Conservation (phyloP, 2,113 vertebrate species). For the Anolis carolinensis region DNA sequence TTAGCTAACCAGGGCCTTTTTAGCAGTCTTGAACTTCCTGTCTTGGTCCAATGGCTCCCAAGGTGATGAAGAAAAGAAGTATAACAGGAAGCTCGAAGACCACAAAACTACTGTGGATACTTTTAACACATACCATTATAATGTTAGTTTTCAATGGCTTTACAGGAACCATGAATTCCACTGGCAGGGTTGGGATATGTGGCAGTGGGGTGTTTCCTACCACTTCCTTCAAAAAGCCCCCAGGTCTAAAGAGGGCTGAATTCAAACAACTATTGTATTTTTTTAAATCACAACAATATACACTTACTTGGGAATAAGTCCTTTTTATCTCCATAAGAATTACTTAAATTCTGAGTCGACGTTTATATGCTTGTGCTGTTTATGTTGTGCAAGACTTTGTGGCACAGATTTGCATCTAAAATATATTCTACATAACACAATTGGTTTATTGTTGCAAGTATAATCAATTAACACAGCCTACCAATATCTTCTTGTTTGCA, state of each 20-base stretch:
- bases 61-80: no score
- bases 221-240: not conserved
- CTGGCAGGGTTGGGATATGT: not conserved
- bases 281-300: not conserved
- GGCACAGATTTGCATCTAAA: not conserved
- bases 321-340: not conserved
- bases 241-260: not conserved
- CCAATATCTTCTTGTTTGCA: not conserved
- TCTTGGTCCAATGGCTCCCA: no score
- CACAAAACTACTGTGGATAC: not conserved
- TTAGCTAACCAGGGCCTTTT: no score
- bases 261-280: not conserved
- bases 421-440: constrained; percentile 7
- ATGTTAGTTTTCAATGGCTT: not conserved
- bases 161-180: not conserved
- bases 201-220: not conserved
- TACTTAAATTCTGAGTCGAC: not conserved
- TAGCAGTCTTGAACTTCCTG: no score
- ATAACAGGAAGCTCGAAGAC: not conserved
- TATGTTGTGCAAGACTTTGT: not conserved
- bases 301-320: not conserved
- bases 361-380: not conserved
- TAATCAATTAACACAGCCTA: not conserved
- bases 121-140: not conserved
- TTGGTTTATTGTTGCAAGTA: constrained; percentile 5